Percentiles rank a stretch among this genome's conserved stretches.
Evolutionary conservation across 2,797 vertebrate species (phyloP).

Genomic region (Semotilus atromaculatus): DNA sequence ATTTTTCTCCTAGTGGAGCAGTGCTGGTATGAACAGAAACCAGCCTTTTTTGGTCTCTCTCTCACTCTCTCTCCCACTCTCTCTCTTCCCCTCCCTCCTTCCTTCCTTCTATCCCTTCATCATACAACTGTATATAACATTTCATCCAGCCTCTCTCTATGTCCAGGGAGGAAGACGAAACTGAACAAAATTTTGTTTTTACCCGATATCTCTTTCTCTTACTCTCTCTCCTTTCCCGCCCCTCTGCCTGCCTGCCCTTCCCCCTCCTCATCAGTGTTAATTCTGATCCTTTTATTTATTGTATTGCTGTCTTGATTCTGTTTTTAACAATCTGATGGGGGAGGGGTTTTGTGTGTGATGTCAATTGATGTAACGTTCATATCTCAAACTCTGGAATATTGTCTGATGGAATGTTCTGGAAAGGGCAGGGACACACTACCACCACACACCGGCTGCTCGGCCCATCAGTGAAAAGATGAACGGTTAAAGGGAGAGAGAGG

Average conservation of each 20-base stretch:
- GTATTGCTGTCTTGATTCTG: slow-evolving; percentile 62
- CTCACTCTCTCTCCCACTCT: slow-evolving; percentile 66
- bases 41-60: slow-evolving; percentile 77
- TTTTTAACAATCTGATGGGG: slow-evolving; percentile 58
- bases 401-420: slow-evolving; percentile 43
- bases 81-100: slow-evolving; percentile 49
- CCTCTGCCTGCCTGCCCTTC: slow-evolving; percentile 63
- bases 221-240: slow-evolving; percentile 64
- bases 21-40: slow-evolving; percentile 71
- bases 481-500: slow-evolving; percentile 70
- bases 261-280: slow-evolving; percentile 62
- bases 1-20: slow-evolving; percentile 72
- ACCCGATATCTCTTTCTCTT: slow-evolving; percentile 36
- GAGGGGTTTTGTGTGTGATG: slow-evolving; percentile 58
- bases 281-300: slow-evolving; percentile 65
- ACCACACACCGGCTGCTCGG: slow-evolving; percentile 35
- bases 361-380: slow-evolving; percentile 53
- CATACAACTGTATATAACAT: slow-evolving; percentile 61
- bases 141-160: slow-evolving; percentile 43
- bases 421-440: slow-evolving; percentile 38
- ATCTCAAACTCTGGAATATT: slow-evolving; percentile 52
- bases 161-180: slow-evolving; percentile 23
- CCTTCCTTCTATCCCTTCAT: slow-evolving; percentile 7
- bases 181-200: slow-evolving; percentile 56
- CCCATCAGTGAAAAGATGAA: slow-evolving; percentile 55